phyloP scores from a whole-genome alignment of 2,888 invertebrate species.

The Thecophora atra region DNA sequence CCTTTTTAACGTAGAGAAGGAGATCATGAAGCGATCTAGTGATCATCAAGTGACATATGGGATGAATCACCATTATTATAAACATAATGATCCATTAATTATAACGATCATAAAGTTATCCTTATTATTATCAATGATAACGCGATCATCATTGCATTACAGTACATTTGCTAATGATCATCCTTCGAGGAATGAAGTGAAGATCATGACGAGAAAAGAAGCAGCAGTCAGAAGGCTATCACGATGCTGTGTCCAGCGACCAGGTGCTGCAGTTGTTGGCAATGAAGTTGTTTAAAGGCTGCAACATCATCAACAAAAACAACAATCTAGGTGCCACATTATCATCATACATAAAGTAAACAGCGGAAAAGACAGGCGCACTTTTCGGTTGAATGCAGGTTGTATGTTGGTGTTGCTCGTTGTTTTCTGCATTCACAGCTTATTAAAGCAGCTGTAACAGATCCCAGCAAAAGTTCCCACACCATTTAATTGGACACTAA shows the following conservation, averaged over 20 bases:
- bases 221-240: no score
- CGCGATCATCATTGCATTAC: no score
- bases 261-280: neutral
- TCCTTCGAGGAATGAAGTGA: no score
- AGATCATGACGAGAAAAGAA: no score
- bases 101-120: no score
- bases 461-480: slow-evolving; percentile 19
- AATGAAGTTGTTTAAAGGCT: slow-evolving; percentile 13
- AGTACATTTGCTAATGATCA: no score
- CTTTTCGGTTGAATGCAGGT: neutral
- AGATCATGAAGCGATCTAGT: no score
- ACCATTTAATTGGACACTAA: slow-evolving; percentile 8
- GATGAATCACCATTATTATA: no score
- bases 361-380: neutral
- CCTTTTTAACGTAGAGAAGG: no score
- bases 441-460: neutral
- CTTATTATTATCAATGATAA: no score
- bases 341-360: slow-evolving; percentile 16
- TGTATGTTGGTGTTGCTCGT: neutral
- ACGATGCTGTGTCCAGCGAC: neutral
- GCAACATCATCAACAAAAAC: neutral
- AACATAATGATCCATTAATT: no score
- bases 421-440: neutral
- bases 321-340: slow-evolving; percentile 13
- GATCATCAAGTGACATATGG: no score